Conservation (phyloP, 2,797 vertebrate species). For the Silurus aristotelis region DNA sequence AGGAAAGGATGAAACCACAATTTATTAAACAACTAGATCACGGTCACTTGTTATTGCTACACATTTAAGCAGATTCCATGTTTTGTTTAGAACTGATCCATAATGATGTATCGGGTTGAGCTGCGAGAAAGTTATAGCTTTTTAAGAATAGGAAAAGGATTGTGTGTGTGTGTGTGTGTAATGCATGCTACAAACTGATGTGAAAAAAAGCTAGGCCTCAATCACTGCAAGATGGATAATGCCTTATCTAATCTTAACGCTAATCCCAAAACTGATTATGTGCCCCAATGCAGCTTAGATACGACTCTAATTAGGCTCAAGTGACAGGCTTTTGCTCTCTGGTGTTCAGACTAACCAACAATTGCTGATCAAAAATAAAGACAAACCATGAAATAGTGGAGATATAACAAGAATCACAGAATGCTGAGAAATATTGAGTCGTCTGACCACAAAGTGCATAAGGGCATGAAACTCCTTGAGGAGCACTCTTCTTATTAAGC, state of each 20-base stretch:
- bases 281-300: conserved; percentile 52
- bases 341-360: conserved; percentile 21
- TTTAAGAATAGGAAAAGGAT: conserved; percentile 5
- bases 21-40: neutral
- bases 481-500: neutral
- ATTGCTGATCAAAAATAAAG: conserved; percentile 24
- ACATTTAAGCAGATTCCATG: neutral
- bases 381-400: neutral
- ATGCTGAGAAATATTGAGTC: neutral
- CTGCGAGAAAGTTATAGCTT: conserved; percentile 22
- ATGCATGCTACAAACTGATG: conserved; percentile 34
- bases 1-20: neutral
- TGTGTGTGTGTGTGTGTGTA: neutral
- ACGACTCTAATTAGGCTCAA: conserved; percentile 64
- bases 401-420: neutral
- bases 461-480: no score
- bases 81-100: conserved; percentile 7
- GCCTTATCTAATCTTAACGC: conserved; percentile 65
- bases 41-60: neutral
- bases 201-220: conserved; percentile 49
- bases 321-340: conserved; percentile 18
- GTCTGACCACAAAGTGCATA: neutral
- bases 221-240: conserved; percentile 65
- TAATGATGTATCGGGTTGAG: conserved; percentile 16
- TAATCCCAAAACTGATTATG: conserved; percentile 66